A percentile compares a stretch with the other conserved stretches of the same genome.
These are phyloP conservation scores for Apotomis turbidana DNA, from an alignment of 2,888 invertebrate species.

Conservation along the genomic window DNA sequence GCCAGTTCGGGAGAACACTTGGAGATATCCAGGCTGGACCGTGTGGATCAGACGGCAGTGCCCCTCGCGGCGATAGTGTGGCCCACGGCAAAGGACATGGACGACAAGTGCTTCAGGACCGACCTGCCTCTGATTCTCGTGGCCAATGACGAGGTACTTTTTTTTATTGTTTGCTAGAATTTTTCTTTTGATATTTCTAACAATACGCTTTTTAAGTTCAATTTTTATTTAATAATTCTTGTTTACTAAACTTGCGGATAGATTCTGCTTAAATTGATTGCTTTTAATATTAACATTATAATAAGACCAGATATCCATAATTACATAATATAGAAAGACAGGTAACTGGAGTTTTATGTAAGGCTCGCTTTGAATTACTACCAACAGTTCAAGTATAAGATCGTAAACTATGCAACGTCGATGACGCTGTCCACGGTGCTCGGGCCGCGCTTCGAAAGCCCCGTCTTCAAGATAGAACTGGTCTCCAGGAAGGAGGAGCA, in stretches of 20 bases:
- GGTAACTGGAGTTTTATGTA: too few species aligned
- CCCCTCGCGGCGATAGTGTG: constrained; percentile 79
- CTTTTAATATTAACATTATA: too few species aligned
- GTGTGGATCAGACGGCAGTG: constrained; percentile 86
- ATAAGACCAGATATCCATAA: too few species aligned
- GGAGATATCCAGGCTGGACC: constrained; percentile 74
- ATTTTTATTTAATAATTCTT: too few species aligned
- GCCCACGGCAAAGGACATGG: constrained; percentile 59
- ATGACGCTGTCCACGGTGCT: constrained; percentile 86
- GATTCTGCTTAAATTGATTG: too few species aligned
- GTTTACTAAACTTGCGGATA: too few species aligned
- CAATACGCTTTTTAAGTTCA: too few species aligned
- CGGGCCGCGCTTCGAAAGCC: constrained; percentile 87
- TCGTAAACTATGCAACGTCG: constrained; percentile 85
- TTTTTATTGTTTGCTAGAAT: too few species aligned
- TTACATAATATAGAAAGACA: too few species aligned
- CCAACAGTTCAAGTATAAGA: constrained; percentile 87
- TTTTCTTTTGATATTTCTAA: too few species aligned
- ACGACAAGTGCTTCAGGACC: constrained; percentile 54
- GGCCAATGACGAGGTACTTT: constrained; percentile 85
- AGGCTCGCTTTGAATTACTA: too few species aligned
- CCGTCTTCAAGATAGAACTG: constrained; percentile 79
- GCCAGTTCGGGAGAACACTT: constrained; percentile 71
- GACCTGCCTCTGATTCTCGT: constrained; percentile 78
- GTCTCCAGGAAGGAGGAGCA: constrained; percentile 57